These are phyloP conservation scores for Julus scanicus DNA, from an alignment of 2,888 invertebrate species.

Conservation along the genomic window DNA sequence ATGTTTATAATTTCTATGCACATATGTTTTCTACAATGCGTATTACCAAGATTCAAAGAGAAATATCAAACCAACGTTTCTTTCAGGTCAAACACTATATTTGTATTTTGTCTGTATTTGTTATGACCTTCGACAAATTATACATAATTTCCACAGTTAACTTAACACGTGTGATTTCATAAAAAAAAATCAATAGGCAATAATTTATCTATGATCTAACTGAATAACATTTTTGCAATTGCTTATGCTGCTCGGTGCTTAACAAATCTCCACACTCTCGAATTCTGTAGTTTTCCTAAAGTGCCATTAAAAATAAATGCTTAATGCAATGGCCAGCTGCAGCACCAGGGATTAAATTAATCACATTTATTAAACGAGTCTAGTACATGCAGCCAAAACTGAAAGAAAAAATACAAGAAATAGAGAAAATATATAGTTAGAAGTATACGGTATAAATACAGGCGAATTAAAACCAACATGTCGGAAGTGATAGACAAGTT, in stretches of 20 bases:
- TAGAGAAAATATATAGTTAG: not conserved
- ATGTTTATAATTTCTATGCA: not conserved
- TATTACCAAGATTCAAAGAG: not conserved
- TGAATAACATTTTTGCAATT: not conserved
- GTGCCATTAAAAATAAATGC: not conserved
- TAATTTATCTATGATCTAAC: not conserved
- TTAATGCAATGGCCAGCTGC: not conserved
- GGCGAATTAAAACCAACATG: not conserved
- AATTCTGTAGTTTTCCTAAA: not conserved
- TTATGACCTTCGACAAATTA: no score
- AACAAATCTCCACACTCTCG: not conserved
- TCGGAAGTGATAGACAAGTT: not conserved
- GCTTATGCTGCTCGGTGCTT: not conserved
- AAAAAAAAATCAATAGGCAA: not conserved
- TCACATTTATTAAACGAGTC: not conserved
- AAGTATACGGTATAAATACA: no score
- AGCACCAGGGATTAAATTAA: conserved; percentile 14
- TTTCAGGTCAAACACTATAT: no score
- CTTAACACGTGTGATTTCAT: no score
- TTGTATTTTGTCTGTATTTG: no score
- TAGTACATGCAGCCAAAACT: not conserved
- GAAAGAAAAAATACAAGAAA: not conserved
- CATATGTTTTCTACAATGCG: not conserved
- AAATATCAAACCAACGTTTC: no score
- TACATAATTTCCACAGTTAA: no score